Evolutionary conservation across 2,113 vertebrate species (phyloP).

Genomic region (Albula glossodonta): DNA sequence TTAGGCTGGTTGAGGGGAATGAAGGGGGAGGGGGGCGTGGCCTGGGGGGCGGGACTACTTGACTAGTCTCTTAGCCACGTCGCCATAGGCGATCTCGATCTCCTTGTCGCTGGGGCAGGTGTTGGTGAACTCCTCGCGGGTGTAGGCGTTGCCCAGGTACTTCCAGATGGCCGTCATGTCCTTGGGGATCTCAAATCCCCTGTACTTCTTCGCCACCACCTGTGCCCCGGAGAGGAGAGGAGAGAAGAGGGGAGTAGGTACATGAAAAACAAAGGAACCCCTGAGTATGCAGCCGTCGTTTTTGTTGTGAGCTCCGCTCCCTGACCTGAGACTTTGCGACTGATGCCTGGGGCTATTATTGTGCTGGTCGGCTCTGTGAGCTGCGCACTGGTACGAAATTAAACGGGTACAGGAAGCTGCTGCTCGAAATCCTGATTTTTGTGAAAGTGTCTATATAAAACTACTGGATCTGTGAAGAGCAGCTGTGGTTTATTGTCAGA

Average conservation of each 20-base stretch:
- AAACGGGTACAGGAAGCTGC: background rate
- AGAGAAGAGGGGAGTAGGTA: background rate
- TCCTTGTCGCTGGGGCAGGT: constrained; percentile 96
- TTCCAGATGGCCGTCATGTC: constrained; percentile 91
- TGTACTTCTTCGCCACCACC: constrained; percentile 96
- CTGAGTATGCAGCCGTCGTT: background rate
- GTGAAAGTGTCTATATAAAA: too few species aligned
- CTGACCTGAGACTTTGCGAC: too few species aligned
- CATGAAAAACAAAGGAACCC: background rate
- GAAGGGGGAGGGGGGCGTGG: background rate
- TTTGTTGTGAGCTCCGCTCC: background rate
- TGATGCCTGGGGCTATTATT: background rate
- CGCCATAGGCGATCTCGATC: constrained; percentile 94
- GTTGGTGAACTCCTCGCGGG: constrained; percentile 95
- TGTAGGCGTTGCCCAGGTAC: constrained; percentile 91
- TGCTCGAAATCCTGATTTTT: too few species aligned
- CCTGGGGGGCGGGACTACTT: constrained; percentile 70
- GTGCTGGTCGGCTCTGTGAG: too few species aligned
- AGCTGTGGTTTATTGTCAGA: too few species aligned
- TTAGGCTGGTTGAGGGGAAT: background rate
- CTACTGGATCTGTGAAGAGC: too few species aligned
- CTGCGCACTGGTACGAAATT: background rate
- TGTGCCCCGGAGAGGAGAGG: constrained; percentile 55
- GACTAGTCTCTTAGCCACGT: constrained; percentile 95
- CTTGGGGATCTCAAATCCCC: constrained; percentile 93